Conservation (phyloP, 2,797 vertebrate genomes). For the Enteromius viviparus region DNA sequence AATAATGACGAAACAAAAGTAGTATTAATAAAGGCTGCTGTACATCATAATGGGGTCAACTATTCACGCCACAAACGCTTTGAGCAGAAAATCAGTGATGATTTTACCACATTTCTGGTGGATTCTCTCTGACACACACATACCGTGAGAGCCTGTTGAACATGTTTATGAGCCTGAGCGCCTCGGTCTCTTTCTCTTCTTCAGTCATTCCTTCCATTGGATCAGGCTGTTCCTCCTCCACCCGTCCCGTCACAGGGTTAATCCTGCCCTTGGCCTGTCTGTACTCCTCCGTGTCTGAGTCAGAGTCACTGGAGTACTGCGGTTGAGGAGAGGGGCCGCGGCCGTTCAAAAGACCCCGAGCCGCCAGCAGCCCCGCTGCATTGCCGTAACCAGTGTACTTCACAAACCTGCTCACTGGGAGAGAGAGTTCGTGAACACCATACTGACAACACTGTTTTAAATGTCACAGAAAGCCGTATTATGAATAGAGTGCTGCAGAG, state of each 20-base stretch:
- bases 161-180: slow-evolving; percentile 86
- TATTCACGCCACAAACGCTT: not conserved
- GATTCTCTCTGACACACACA: slow-evolving; percentile 54
- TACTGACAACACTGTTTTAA: not conserved
- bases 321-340: slow-evolving; percentile 24
- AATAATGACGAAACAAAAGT: not conserved
- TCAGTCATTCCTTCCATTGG: slow-evolving; percentile 95
- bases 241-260: slow-evolving; percentile 89
- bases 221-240: slow-evolving; percentile 87
- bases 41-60: not conserved
- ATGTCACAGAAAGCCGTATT: not conserved
- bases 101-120: not conserved
- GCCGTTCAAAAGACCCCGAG: slow-evolving; percentile 62
- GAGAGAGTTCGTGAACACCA: slow-evolving; percentile 58
- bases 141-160: slow-evolving; percentile 78
- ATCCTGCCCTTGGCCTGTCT: slow-evolving; percentile 77
- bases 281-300: slow-evolving; percentile 74
- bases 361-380: slow-evolving; percentile 81
- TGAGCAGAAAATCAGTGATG: not conserved
- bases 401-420: slow-evolving; percentile 80
- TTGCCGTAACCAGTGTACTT: slow-evolving; percentile 86
- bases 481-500: not conserved
- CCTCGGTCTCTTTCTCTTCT: slow-evolving; percentile 92
- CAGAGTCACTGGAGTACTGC: slow-evolving; percentile 79
- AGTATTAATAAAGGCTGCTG: not conserved